phyloP scores from a whole-genome alignment of 2,888 invertebrate genomes.

The Amiota minor region DNA sequence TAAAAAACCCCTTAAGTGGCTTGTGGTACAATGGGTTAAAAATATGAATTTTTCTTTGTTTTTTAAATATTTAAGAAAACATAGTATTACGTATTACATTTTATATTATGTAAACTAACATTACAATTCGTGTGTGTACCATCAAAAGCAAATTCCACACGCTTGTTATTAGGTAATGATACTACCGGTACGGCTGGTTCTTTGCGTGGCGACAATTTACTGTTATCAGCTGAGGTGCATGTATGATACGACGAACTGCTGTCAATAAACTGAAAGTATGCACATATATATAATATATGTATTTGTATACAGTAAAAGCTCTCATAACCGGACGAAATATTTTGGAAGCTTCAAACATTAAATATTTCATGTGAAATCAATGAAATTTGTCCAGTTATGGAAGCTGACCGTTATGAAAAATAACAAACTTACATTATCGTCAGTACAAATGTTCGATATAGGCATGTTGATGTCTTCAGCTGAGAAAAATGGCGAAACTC shows the following conservation, averaged over 20 bases:
- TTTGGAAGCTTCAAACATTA: too few species aligned
- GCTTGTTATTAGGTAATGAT: slow-evolving; percentile 24
- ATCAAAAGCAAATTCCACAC: slow-evolving; percentile 61
- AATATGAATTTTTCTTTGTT: too few species aligned
- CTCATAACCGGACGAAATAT: background rate
- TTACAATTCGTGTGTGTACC: slow-evolving; percentile 53
- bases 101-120: slow-evolving; percentile 54
- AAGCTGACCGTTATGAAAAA: background rate
- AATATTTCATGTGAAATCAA: background rate
- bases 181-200: slow-evolving; percentile 34
- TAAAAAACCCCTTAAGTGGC: too few species aligned
- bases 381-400: background rate
- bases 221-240: slow-evolving; percentile 69
- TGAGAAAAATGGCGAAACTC: slow-evolving; percentile 83
- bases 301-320: background rate
- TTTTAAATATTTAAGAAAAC: too few species aligned
- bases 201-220: slow-evolving; percentile 57
- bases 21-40: too few species aligned
- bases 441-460: slow-evolving; percentile 60
- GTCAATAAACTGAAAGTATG: slow-evolving; percentile 58
- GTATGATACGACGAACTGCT: slow-evolving; percentile 72
- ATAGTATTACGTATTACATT: background rate
- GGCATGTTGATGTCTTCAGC: slow-evolving; percentile 77
- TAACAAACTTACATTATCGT: slow-evolving; percentile 51
- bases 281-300: too few species aligned